phyloP scores from a whole-genome alignment of 2,797 vertebrate species.

The Pseudomugil gertrudae region DNA sequence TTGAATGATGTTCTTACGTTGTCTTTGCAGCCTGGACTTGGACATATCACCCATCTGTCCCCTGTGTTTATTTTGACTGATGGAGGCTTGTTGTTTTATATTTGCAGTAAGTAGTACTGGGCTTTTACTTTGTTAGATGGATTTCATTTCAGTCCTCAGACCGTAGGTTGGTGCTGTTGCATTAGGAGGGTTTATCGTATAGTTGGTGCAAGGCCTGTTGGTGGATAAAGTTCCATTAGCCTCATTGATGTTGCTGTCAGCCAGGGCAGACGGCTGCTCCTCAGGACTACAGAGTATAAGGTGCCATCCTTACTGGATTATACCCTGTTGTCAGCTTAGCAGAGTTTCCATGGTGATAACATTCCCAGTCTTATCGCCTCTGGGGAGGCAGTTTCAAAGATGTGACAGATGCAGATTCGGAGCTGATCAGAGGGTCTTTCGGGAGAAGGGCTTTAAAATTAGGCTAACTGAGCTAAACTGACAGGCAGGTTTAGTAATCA shows the following conservation, averaged over 20 bases:
- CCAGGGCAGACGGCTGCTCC: conserved; percentile 21
- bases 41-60: conserved; percentile 8
- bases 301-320: conserved; percentile 55
- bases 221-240: conserved; percentile 35
- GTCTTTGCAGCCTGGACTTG: conserved; percentile 19
- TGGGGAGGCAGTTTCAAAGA: conserved; percentile 11
- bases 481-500: conserved; percentile 28
- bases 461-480: conserved; percentile 5
- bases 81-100: conserved; percentile 22
- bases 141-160: conserved; percentile 15
- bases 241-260: conserved; percentile 34
- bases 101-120: conserved; percentile 26
- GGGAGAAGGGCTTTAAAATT: conserved; percentile 21
- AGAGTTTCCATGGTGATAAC: conserved; percentile 54
- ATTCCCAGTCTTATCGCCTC: conserved; percentile 45
- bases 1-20: neutral
- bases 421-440: conserved; percentile 10
- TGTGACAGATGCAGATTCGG: conserved; percentile 34
- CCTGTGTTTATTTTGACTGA: conserved; percentile 20
- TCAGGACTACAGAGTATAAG: conserved; percentile 28
- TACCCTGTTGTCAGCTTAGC: conserved; percentile 53
- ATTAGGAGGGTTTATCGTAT: conserved; percentile 45
- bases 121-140: conserved; percentile 15
- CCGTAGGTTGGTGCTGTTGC: conserved; percentile 24
- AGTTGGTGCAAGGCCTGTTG: conserved; percentile 26